phyloP scores from a whole-genome alignment of 2,888 invertebrate genomes.

The Pseudanteris insignis region DNA sequence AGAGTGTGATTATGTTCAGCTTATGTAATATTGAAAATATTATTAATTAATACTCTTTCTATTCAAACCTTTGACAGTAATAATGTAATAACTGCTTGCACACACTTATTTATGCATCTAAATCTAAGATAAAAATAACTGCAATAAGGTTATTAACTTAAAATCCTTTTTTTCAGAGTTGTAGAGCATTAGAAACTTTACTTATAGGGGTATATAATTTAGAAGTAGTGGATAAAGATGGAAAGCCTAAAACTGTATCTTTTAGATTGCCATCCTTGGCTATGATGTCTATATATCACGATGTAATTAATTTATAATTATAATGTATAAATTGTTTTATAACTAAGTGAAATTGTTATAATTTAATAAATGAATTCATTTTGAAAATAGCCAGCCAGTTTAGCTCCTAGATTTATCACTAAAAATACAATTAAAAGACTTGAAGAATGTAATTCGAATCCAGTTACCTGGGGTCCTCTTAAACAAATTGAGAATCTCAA shows the following conservation, averaged over 20 bases:
- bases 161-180: slow-evolving; percentile 61
- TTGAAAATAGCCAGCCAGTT: slow-evolving; percentile 80
- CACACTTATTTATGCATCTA: too few relatives aligned
- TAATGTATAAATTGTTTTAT: slow-evolving; percentile 3
- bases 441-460: slow-evolving; percentile 88
- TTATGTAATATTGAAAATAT: too few relatives aligned
- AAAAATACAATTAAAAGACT: slow-evolving; percentile 86
- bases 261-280: slow-evolving; percentile 91
- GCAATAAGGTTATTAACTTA: not conserved
- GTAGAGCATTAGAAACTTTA: slow-evolving; percentile 69
- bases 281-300: slow-evolving; percentile 92
- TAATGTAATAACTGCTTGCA: too few relatives aligned
- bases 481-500: slow-evolving; percentile 89
- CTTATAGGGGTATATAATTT: slow-evolving; percentile 82
- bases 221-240: slow-evolving; percentile 86
- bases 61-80: too few relatives aligned
- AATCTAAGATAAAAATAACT: too few relatives aligned
- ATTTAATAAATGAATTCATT: too few relatives aligned
- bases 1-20: too few relatives aligned
- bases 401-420: slow-evolving; percentile 81
- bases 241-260: slow-evolving; percentile 83
- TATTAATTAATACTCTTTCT: too few relatives aligned
- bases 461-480: slow-evolving; percentile 90
- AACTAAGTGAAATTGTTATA: too few relatives aligned
- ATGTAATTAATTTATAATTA: slow-evolving; percentile 69